Percentiles rank a stretch among this genome's conserved stretches.
Evolutionary conservation across 2,113 vertebrate genomes (phyloP).

Genomic region (Neomonachus schauinslandi): DNA sequence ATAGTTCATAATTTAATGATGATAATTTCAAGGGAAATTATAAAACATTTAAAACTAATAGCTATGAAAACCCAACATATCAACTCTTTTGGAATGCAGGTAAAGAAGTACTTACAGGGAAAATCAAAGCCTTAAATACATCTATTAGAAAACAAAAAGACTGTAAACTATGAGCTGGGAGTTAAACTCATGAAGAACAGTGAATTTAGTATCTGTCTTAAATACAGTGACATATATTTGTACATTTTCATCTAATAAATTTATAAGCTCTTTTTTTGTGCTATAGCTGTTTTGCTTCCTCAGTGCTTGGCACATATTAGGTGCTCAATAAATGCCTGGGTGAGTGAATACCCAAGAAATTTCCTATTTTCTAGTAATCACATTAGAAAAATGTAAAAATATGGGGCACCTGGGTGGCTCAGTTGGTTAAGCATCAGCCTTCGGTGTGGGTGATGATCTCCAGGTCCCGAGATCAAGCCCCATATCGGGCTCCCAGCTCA

Average conservation of each 20-base stretch:
- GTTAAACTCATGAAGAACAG: not conserved
- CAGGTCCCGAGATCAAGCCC: not conserved
- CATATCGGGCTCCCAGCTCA: not conserved
- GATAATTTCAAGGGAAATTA: not conserved
- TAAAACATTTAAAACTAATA: conserved; percentile 34
- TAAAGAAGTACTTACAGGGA: not conserved
- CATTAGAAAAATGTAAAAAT: not conserved
- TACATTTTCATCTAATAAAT: not conserved
- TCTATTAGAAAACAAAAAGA: not conserved
- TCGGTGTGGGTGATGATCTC: not conserved
- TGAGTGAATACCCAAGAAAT: not conserved
- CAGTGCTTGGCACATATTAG: not conserved
- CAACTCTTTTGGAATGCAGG: not conserved
- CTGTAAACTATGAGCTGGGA: not conserved
- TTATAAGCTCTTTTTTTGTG: not conserved
- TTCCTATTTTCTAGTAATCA: not conserved
- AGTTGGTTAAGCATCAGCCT: not conserved
- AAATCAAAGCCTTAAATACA: not conserved
- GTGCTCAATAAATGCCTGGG: not conserved
- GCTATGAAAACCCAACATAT: not conserved
- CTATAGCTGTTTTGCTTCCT: not conserved
- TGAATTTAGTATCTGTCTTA: not conserved
- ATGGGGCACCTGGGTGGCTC: not conserved
- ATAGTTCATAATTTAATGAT: not conserved
- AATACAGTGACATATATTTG: not conserved